Evolutionary conservation across 1,140 invertebrate genomes (phyloP).

Genomic region (Maconellicoccus hirsutus): DNA sequence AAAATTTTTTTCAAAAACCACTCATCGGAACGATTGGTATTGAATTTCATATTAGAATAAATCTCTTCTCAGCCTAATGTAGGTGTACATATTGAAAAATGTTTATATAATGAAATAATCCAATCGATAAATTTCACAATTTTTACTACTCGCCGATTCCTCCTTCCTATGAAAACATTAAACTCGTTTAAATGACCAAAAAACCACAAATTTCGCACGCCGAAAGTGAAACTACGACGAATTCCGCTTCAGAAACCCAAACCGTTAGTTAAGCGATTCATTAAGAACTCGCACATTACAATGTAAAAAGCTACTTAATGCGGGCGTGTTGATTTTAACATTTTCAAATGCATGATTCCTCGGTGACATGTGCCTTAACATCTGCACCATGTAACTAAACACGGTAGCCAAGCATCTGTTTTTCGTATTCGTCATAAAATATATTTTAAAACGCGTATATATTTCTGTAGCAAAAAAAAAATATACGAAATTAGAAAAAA

Average conservation of each 20-base stretch:
- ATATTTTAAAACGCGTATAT: neutral
- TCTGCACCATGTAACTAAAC: neutral
- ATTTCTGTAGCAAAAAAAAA: too few relatives aligned
- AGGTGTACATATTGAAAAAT: neutral
- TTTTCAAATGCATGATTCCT: neutral
- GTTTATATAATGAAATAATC: neutral
- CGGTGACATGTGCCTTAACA: slow-evolving; percentile 2
- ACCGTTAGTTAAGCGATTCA: too few relatives aligned
- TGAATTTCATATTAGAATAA: neutral
- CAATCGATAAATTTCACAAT: too few relatives aligned
- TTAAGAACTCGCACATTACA: too few relatives aligned
- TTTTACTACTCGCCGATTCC: too few relatives aligned
- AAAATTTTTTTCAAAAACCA: neutral
- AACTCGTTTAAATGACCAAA: too few relatives aligned
- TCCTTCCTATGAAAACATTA: too few relatives aligned
- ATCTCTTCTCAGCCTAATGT: neutral
- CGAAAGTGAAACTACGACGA: too few relatives aligned
- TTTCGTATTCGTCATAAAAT: neutral
- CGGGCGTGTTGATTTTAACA: neutral
- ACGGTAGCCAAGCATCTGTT: neutral
- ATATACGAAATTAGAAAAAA: too few relatives aligned
- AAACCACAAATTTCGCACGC: too few relatives aligned
- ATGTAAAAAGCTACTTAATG: neutral
- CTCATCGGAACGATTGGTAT: neutral
- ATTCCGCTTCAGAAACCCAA: too few relatives aligned